These are phyloP conservation scores for Biston stratarius DNA, from an alignment of 2,888 invertebrate species.

Conservation along the genomic window DNA sequence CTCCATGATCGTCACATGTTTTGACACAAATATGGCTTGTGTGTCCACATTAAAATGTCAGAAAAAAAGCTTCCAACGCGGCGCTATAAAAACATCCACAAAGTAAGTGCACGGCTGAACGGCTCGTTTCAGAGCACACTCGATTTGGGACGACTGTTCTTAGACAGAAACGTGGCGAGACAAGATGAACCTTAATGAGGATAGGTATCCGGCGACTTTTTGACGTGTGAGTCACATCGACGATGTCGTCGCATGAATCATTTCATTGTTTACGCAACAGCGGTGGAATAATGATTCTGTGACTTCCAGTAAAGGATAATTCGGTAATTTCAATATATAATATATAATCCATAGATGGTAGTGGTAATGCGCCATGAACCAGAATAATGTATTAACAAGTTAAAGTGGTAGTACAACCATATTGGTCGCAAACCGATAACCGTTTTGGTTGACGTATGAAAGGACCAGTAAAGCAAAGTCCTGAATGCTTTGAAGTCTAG, in stretches of 20 bases:
- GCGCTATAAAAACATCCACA: slow-evolving; percentile 67
- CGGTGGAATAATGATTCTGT: background rate
- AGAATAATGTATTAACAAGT: too few relatives aligned
- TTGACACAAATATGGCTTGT: slow-evolving; percentile 42
- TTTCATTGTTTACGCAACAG: background rate
- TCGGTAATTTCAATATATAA: too few relatives aligned
- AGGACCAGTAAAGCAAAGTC: too few relatives aligned
- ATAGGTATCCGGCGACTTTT: slow-evolving; percentile 71
- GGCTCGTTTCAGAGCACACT: slow-evolving; percentile 71
- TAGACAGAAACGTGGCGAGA: slow-evolving; percentile 71
- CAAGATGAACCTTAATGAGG: slow-evolving; percentile 80
- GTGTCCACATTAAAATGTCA: slow-evolving; percentile 25
- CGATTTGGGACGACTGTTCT: slow-evolving; percentile 61
- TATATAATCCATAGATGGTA: too few relatives aligned
- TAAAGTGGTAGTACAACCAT: too few relatives aligned
- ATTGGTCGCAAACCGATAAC: too few relatives aligned
- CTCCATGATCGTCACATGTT: slow-evolving; percentile 34
- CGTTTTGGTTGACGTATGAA: too few relatives aligned
- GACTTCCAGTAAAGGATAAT: background rate
- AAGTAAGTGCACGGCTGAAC: slow-evolving; percentile 67
- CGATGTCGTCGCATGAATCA: slow-evolving; percentile 6
- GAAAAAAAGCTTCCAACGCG: slow-evolving; percentile 48
- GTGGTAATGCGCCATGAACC: too few relatives aligned
- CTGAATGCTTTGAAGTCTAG: too few relatives aligned
- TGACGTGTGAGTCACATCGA: slow-evolving; percentile 14